Evolutionary conservation across 2,113 vertebrate genomes (phyloP).

Genomic region (Oenanthe oenanthe): DNA sequence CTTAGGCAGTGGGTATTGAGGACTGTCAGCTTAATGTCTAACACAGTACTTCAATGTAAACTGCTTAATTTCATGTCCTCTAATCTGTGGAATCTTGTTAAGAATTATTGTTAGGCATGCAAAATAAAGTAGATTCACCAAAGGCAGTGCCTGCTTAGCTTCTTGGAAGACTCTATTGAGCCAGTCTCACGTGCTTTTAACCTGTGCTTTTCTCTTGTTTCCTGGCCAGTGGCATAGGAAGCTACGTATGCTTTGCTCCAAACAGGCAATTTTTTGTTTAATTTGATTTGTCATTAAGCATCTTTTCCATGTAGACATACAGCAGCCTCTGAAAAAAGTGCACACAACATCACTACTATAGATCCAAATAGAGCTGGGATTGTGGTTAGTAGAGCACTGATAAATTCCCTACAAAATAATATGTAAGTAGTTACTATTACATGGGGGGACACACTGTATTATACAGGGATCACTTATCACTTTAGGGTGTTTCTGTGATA

Average conservation of each 20-base stretch:
- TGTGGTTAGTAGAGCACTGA: background rate
- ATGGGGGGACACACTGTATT: background rate
- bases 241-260: background rate
- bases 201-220: background rate
- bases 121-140: background rate
- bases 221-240: background rate
- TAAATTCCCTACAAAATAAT: background rate
- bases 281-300: background rate
- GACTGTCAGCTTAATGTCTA: background rate
- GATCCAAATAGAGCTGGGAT: background rate
- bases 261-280: background rate
- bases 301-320: background rate
- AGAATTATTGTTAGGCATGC: background rate
- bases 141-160: rapidly evolving
- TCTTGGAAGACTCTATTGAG: background rate
- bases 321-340: background rate
- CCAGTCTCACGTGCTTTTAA: background rate
- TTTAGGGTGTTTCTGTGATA: background rate
- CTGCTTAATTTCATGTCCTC: background rate
- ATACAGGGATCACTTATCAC: background rate
- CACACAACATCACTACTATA: background rate
- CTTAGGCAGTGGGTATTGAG: background rate
- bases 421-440: background rate
- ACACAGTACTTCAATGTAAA: background rate
- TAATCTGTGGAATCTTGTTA: background rate